phyloP scores from a whole-genome alignment of 1,140 invertebrate species.

The Drosophila ohnishii region DNA sequence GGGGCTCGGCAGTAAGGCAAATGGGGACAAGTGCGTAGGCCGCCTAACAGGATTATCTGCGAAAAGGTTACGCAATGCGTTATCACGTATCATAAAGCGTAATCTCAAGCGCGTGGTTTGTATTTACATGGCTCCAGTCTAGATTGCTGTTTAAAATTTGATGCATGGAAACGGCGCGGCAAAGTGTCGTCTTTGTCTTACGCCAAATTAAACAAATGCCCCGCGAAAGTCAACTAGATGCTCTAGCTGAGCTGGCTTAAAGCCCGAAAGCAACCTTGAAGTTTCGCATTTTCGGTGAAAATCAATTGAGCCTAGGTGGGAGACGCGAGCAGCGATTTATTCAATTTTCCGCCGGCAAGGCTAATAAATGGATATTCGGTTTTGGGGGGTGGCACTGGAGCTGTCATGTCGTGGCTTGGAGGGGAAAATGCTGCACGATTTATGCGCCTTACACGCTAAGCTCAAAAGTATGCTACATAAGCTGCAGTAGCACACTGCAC shows the following conservation, averaged over 20 bases:
- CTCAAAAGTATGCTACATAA: conserved; percentile 78
- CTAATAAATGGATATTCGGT: conserved; percentile 73
- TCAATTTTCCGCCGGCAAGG: conserved; percentile 66
- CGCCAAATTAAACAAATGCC: conserved; percentile 64
- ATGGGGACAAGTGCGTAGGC: conserved; percentile 8
- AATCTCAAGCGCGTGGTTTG: conserved; percentile 74
- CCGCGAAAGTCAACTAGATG: conserved; percentile 41
- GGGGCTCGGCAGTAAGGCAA: conserved; percentile 8
- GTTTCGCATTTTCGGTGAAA: conserved; percentile 31
- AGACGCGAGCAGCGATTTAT: conserved; percentile 58
- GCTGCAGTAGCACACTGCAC: conserved; percentile 52
- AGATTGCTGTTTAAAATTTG: conserved; percentile 80
- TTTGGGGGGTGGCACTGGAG: conserved; percentile 17
- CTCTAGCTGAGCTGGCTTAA: conserved; percentile 11
- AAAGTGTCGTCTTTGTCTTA: conserved; percentile 41
- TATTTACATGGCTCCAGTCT: conserved; percentile 62
- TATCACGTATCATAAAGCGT: conserved; percentile 81
- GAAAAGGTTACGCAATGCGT: conserved; percentile 68
- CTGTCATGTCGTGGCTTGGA: conserved; percentile 55
- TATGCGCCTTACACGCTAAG: conserved; percentile 78
- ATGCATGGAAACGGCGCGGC: conserved; percentile 46
- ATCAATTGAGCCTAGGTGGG: conserved; percentile 71
- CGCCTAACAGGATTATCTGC: conserved; percentile 13
- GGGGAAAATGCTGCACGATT: conserved; percentile 59
- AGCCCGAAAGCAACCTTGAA: conserved; percentile 62